phyloP scores from a whole-genome alignment of 2,797 vertebrate species.

The Steatocranus sp. region DNA sequence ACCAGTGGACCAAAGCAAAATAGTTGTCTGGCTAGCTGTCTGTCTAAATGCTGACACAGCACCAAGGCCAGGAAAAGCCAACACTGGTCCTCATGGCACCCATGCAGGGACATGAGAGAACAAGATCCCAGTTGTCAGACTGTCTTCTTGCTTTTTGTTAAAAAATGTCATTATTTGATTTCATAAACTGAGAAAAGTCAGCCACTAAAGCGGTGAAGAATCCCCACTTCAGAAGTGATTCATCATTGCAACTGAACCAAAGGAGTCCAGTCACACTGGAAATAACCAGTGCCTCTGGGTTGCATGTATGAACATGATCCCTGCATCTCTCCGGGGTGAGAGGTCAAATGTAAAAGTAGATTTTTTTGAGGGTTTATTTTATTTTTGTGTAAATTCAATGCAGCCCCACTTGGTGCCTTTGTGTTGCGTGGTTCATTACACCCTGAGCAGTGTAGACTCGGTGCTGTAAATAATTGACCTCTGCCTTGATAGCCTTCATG shows the following conservation, averaged over 20 bases:
- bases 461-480: conserved; percentile 39
- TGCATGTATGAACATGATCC: not conserved
- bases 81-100: conserved; percentile 34
- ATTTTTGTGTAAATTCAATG: not conserved
- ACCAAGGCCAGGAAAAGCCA: conserved; percentile 40
- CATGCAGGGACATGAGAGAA: not conserved
- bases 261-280: not conserved
- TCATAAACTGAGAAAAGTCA: not conserved
- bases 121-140: not conserved
- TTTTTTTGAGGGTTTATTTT: not conserved
- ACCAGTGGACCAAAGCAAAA: conserved; percentile 45
- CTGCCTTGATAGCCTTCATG: not conserved
- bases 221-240: rapidly evolving
- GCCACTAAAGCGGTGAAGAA: not conserved
- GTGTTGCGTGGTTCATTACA: not conserved
- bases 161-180: not conserved
- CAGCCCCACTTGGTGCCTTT: not conserved
- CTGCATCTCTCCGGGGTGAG: not conserved
- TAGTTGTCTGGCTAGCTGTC: conserved; percentile 40
- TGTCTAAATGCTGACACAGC: conserved; percentile 62
- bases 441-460: not conserved
- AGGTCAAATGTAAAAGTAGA: not conserved
- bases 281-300: not conserved
- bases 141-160: not conserved
- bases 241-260: not conserved